Evolutionary conservation across 1,140 invertebrate species (phyloP).

Genomic region (Colletes gigas): DNA sequence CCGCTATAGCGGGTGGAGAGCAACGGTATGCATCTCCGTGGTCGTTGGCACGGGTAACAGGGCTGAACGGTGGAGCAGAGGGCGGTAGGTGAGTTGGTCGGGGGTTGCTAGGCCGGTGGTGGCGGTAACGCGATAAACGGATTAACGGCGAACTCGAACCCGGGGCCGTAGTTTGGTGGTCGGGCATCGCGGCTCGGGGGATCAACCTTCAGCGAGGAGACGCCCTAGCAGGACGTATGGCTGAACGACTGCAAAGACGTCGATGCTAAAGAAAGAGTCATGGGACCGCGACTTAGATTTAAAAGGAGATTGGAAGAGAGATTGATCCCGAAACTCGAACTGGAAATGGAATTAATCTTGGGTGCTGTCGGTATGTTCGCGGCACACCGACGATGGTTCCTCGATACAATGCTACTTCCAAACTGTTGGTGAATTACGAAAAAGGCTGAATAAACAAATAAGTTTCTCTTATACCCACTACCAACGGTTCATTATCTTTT

Average conservation of each 20-base stretch:
- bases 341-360: background rate
- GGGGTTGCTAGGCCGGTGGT: conserved; percentile 73
- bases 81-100: conserved; percentile 50
- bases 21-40: conserved; percentile 23
- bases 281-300: background rate
- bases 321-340: background rate
- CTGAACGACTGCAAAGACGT: background rate
- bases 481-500: no score
- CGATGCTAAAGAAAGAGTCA: no score
- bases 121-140: conserved; percentile 79
- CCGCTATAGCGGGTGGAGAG: background rate
- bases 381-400: no score
- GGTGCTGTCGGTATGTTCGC: no score
- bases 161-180: conserved; percentile 71
- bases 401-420: no score
- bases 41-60: conserved; percentile 50
- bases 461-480: no score
- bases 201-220: conserved; percentile 33
- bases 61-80: conserved; percentile 29
- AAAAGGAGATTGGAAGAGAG: background rate
- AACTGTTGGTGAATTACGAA: no score
- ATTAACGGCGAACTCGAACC: conserved; percentile 77
- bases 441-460: no score
- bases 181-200: conserved; percentile 60
- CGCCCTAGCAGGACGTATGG: background rate